Base-by-base conservation (phyloP, 2,888 invertebrate species). In the Agrotis exclamationis region DNA sequence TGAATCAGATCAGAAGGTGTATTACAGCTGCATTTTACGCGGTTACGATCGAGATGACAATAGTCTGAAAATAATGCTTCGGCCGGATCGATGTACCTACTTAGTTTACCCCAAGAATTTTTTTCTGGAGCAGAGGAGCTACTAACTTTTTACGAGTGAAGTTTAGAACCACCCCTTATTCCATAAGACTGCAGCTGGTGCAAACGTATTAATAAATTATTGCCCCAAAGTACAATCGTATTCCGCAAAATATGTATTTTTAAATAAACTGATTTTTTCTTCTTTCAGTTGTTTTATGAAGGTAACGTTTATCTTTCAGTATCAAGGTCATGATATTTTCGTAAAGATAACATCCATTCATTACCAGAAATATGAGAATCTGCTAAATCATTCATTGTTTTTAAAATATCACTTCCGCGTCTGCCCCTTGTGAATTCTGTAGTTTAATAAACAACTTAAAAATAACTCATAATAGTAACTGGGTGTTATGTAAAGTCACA, bases 391-490 rank as follows among this genome's bases (percentile, higher is more conserved):
- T 48, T 48, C 11, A 14, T 13, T 53, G 39, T 7, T 20, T 45
- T 39, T 9, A 39, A 39, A 56, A 18, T 11, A 45, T 39, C 3
- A 58, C 7, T 51, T 45, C 63, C 33, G 57, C 63, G 24, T 69
- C n/a, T 18, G 53, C 18, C 3, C 14, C n/a, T 22, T 1, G 24
- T 71, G n/a, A 24, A 24, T 54, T 13, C 22, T 20, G 14, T 57
- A 28, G 24, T 66, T 47, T 13, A 53, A 33, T 53, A 39, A 24
- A 16, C 20, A 57, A 33, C 44, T 24, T 58, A 54, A 65, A 76
- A 58, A 76, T 65, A 76, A 59, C 53, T 45, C 3, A 24, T n/a
- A 63, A 50, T 63, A 44, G n/a, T 54, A 16, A 24, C 18, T 50
- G 39, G n/a, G 33, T 28, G 14, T 39, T 54, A 28, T 50, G 14